Base-by-base conservation (phyloP, 2,113 vertebrate species). In the Catharus fuscescens region DNA sequence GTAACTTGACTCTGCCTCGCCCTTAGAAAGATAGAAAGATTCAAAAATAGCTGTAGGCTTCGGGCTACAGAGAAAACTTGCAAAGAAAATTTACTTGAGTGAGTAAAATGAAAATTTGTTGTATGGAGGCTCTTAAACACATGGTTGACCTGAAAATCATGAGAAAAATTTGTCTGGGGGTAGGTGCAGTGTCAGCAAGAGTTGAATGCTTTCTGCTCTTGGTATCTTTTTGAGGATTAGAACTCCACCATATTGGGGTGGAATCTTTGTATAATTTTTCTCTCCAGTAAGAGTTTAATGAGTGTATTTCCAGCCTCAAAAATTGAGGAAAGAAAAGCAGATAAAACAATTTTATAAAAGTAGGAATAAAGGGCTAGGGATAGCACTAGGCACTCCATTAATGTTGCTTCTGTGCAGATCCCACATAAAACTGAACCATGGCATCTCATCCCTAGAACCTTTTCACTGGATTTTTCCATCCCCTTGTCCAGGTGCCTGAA, bases 1-100 rank as follows among this genome's bases (percentile, higher is more conserved):
- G 95, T 96, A 96, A 95, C 86, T 90, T 93, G 86, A 96, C 69
- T 96, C 95, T 88, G 82, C 95, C 92, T 97, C 65, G 0, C 88
- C 88, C 90, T 95, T 90, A 86, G 71, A 93, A 93, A 95, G 90
- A 96, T 34, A 93, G 92, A 93, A 92, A 74, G 88, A 84, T 86
- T 93, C 90, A 95, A 92, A 96, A 93, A 94, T 96, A 96, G 93
- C 60, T 78, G 34, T 38, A 47, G 40, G 90, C 94, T 94, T 84
- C 71, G 29, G 80, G 85, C 90, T 95, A 71, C 18, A 48, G 1
- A 0, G 56, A 94, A 93, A 93, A 53, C 69, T 91, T 74, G 86
- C 61, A 71, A 65, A 76, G 40, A 84, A 92, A 95, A 88, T 60
- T 78, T 71, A 74, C 79, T 86, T 83, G 40, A 86, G 65, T 32